A percentile compares a stretch with the other conserved stretches of the same genome.
These are phyloP conservation scores for Varecia variegata DNA, from an alignment of 2,797 vertebrate genomes.

Conservation along the genomic window DNA sequence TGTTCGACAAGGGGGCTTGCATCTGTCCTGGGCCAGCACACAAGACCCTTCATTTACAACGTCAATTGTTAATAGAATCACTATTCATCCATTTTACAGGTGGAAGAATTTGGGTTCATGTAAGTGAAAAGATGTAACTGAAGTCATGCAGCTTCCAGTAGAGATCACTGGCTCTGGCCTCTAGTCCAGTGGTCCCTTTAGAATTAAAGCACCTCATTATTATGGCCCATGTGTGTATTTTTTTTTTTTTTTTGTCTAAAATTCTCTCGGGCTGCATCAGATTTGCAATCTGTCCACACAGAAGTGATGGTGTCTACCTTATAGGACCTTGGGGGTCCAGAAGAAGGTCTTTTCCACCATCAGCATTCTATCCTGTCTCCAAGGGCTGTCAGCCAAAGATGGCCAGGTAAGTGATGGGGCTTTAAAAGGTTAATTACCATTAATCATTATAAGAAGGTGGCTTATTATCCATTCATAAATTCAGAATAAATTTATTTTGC, in stretches of 20 bases:
- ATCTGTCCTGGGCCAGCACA: background rate
- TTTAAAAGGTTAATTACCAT: slow-evolving; percentile 83
- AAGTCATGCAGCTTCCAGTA: background rate
- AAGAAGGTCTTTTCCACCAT: slow-evolving; percentile 46
- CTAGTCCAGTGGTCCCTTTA: background rate
- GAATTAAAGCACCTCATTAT: background rate
- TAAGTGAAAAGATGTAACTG: background rate
- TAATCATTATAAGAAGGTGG: slow-evolving; percentile 77
- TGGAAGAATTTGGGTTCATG: background rate
- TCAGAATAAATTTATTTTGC: slow-evolving; percentile 80
- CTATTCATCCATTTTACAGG: background rate
- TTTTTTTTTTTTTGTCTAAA: background rate
- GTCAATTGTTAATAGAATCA: background rate
- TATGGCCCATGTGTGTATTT: background rate
- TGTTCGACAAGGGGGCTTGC: background rate
- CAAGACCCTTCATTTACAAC: background rate
- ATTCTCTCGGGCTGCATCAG: background rate
- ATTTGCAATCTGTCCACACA: background rate
- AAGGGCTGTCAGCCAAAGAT: slow-evolving; percentile 63
- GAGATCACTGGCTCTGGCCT: background rate
- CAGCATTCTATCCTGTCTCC: slow-evolving; percentile 51
- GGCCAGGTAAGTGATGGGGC: slow-evolving; percentile 68
- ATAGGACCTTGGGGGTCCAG: background rate
- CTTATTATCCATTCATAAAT: slow-evolving; percentile 81
- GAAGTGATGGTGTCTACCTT: slow-evolving; percentile 50